These are phyloP conservation scores for Slavum lentiscoides DNA, from an alignment of 2,888 invertebrate genomes.

Conservation along the genomic window DNA sequence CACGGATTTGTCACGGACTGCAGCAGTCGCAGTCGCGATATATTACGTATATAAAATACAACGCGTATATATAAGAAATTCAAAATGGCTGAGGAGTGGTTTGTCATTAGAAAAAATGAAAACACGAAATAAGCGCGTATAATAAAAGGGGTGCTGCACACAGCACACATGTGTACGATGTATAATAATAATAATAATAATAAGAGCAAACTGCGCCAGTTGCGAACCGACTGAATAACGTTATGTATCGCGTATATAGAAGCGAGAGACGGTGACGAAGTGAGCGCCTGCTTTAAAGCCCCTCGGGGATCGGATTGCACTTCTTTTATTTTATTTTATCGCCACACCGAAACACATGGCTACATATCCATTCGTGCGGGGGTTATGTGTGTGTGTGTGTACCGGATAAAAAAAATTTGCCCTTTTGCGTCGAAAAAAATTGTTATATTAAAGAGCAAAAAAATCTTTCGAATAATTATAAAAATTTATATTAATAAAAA, in stretches of 20 bases:
- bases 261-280: neutral
- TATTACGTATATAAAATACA: too few species aligned
- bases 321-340: conserved; percentile 37
- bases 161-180: conserved; percentile 8
- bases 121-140: too few species aligned
- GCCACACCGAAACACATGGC: conserved; percentile 45
- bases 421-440: neutral
- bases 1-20: too few species aligned
- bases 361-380: neutral
- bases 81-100: conserved; percentile 42
- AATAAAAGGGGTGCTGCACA: conserved; percentile 15
- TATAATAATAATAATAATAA: neutral
- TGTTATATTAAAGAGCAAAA: too few species aligned
- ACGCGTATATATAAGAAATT: conserved; percentile 6
- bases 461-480: too few species aligned
- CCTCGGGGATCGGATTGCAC: conserved; percentile 51
- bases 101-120: conserved; percentile 26
- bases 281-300: conserved; percentile 22
- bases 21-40: too few species aligned
- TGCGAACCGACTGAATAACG: conserved; percentile 19
- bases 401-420: conserved; percentile 16
- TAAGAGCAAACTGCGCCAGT: conserved; percentile 25
- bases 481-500: too few species aligned
- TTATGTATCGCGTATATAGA: neutral
- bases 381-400: neutral